A percentile compares a stretch with the other conserved stretches of the same genome.
Evolutionary conservation across 2,797 vertebrate species (phyloP).

Genomic region (Sibirionetta formosa): DNA sequence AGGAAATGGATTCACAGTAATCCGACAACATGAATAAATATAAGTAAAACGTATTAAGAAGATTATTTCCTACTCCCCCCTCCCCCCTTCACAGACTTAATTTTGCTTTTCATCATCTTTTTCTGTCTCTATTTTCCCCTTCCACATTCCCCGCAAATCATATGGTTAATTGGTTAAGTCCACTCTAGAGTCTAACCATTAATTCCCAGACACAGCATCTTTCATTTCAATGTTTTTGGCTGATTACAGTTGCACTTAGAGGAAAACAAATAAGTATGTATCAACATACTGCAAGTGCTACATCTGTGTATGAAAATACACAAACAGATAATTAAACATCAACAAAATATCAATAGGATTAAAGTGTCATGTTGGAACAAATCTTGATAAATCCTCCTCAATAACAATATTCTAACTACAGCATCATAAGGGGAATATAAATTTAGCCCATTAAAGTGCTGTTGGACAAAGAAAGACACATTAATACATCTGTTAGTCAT

Average conservation of each 20-base stretch:
- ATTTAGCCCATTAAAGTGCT: slow-evolving; percentile 70
- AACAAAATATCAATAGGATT: slow-evolving; percentile 81
- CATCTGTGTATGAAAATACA: slow-evolving; percentile 68
- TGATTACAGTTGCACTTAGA: slow-evolving; percentile 46
- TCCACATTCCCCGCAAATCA: background rate
- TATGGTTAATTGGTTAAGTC: slow-evolving; percentile 55
- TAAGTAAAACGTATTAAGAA: slow-evolving; percentile 18
- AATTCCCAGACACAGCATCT: slow-evolving; percentile 36
- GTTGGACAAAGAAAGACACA: slow-evolving; percentile 64
- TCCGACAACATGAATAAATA: background rate
- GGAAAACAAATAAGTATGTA: slow-evolving; percentile 46
- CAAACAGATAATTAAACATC: slow-evolving; percentile 81
- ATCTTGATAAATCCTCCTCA: slow-evolving; percentile 81
- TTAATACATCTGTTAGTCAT: slow-evolving; percentile 73
- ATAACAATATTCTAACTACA: slow-evolving; percentile 68
- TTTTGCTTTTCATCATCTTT: slow-evolving; percentile 26
- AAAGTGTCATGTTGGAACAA: slow-evolving; percentile 72
- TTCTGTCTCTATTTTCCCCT: background rate
- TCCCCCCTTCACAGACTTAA: slow-evolving; percentile 21
- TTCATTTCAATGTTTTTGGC: slow-evolving; percentile 31
- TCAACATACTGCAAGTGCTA: slow-evolving; percentile 26
- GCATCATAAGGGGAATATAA: slow-evolving; percentile 66
- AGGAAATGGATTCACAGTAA: background rate
- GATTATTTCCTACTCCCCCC: slow-evolving; percentile 13
- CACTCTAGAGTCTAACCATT: background rate